Percentiles rank a stretch among this genome's conserved stretches.
phyloP scores from a whole-genome alignment of 2,113 vertebrate genomes.

The Gobiocypris rarus region DNA sequence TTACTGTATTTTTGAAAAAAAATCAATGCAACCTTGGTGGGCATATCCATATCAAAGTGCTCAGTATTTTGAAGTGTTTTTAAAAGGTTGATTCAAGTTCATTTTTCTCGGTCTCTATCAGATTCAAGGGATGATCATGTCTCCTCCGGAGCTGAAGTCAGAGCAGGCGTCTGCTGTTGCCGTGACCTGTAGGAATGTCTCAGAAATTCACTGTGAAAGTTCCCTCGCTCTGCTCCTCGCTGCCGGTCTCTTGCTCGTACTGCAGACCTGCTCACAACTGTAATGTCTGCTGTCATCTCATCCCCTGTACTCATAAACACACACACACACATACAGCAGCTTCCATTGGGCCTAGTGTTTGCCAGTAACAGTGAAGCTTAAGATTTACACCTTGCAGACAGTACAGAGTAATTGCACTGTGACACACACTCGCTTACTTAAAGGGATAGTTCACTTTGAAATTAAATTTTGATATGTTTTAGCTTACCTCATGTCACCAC shows the following conservation, averaged over 20 bases:
- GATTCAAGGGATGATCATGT: slow-evolving; percentile 60
- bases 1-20: too few relatives aligned
- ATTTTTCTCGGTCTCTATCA: slow-evolving; percentile 17
- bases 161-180: not conserved
- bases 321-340: not conserved
- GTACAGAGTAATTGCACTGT: not conserved
- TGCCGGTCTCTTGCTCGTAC: slow-evolving; percentile 4
- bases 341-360: not conserved
- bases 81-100: not conserved
- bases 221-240: not conserved
- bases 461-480: too few relatives aligned
- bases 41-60: not conserved
- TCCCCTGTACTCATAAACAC: not conserved
- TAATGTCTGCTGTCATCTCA: slow-evolving; percentile 22
- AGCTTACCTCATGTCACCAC: too few relatives aligned
- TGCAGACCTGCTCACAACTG: slow-evolving; percentile 11
- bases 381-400: not conserved
- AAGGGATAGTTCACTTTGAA: too few relatives aligned
- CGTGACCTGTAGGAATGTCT: slow-evolving; percentile 37
- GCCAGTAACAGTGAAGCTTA: not conserved
- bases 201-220: not conserved
- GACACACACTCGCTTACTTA: not conserved
- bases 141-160: slow-evolving; percentile 59
- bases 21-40: not conserved
- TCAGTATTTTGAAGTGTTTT: too few relatives aligned